Conservation (phyloP, 2,888 invertebrate species). For the Ryuthela nishihirai region DNA sequence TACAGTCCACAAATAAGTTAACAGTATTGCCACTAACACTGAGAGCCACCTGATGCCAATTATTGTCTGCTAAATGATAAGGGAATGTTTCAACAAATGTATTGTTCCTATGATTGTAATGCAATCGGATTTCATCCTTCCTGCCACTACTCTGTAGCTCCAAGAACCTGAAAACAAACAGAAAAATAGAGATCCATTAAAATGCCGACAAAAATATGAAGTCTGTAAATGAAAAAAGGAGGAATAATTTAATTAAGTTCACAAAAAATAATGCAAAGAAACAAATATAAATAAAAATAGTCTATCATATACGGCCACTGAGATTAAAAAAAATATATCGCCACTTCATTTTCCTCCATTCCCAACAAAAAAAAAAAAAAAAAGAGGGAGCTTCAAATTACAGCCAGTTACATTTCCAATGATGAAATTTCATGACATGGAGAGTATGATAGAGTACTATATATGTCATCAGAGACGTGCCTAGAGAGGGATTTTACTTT, state of each 20-base stretch:
- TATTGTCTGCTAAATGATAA: slow-evolving; percentile 78
- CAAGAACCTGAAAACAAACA: slow-evolving; percentile 65
- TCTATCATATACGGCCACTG: too few relatives aligned
- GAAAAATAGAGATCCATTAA: neutral
- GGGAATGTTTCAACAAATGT: slow-evolving; percentile 81
- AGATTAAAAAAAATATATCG: neutral
- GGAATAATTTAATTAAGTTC: neutral
- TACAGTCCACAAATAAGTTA: slow-evolving; percentile 81
- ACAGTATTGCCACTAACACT: slow-evolving; percentile 74
- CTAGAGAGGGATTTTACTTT: too few relatives aligned
- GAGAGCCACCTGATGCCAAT: slow-evolving; percentile 80
- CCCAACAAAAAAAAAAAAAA: too few relatives aligned
- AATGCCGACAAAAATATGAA: neutral
- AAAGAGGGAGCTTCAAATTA: too few relatives aligned
- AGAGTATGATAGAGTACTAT: too few relatives aligned
- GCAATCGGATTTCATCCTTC: slow-evolving; percentile 77
- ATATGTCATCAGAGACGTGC: too few relatives aligned
- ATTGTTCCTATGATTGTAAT: slow-evolving; percentile 61
- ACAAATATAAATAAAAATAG: too few relatives aligned
- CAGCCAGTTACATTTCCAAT: too few relatives aligned
- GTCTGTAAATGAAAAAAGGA: neutral
- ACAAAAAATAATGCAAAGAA: neutral
- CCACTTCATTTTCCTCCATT: too few relatives aligned
- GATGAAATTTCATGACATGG: too few relatives aligned
- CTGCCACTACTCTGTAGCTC: slow-evolving; percentile 88